Percentiles rank a stretch among this genome's conserved stretches.
Evolutionary conservation across 2,888 invertebrate species (phyloP).

Genomic region (Metellina segmentata): DNA sequence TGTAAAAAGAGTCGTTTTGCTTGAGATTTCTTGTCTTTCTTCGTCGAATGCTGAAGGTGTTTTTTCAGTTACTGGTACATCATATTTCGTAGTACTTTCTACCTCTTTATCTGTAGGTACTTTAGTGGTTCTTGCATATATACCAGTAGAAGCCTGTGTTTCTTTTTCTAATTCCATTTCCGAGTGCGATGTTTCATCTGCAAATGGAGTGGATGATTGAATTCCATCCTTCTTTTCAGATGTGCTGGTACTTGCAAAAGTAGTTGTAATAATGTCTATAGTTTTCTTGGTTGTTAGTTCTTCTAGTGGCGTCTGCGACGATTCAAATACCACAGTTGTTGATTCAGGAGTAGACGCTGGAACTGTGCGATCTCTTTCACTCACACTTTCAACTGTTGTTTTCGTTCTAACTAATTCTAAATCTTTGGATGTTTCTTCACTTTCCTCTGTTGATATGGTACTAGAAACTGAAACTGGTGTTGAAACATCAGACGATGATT

Average conservation of each 20-base stretch:
- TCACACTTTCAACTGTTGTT: not conserved
- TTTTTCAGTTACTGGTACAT: not conserved
- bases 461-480: not conserved
- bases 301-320: not conserved
- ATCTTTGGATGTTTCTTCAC: not conserved
- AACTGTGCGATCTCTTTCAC: not conserved
- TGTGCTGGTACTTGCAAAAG: not conserved
- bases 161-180: not conserved
- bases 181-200: not conserved
- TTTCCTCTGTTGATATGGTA: not conserved
- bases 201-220: not conserved
- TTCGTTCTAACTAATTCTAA: not conserved
- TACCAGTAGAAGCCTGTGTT: not conserved
- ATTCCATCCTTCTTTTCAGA: not conserved
- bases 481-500: not conserved
- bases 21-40: not conserved
- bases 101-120: not conserved
- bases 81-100: not conserved
- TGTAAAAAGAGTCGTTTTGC: not conserved
- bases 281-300: not conserved
- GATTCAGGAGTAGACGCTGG: not conserved
- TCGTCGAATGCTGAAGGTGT: not conserved
- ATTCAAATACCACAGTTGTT: not conserved
- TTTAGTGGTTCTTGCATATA: not conserved
- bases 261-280: not conserved